A percentile compares a stretch with the other conserved stretches of the same genome.
phyloP scores from a whole-genome alignment of 2,888 invertebrate genomes.

The Scelioninae gen. 1 region DNA sequence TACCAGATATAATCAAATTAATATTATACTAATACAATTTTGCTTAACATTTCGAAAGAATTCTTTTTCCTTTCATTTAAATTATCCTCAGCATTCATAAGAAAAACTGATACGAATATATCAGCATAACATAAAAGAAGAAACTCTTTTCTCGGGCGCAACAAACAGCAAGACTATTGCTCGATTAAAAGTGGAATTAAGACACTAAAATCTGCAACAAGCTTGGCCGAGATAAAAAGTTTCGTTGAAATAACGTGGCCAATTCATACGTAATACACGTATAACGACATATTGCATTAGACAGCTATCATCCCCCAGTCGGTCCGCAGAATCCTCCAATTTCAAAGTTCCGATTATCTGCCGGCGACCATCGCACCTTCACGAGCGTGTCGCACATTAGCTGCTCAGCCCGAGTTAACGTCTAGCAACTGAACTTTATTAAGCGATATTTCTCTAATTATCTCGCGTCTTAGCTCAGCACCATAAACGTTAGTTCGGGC shows the following conservation, averaged over 20 bases:
- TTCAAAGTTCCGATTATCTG: conserved; percentile 80
- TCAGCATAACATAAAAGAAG: not conserved
- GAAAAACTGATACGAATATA: not conserved
- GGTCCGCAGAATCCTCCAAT: conserved; percentile 71
- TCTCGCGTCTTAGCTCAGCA: conserved; percentile 75
- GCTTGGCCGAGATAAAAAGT: conserved; percentile 53
- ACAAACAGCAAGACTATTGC: conserved; percentile 7
- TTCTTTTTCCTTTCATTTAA: no score
- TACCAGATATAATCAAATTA: no score
- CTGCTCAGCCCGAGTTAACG: conserved; percentile 63
- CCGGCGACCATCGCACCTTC: conserved; percentile 52
- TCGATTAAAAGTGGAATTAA: conserved; percentile 31
- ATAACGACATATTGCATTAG: conserved; percentile 60
- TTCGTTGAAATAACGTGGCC: conserved; percentile 25
- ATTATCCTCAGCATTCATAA: not conserved
- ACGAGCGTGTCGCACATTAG: conserved; percentile 54
- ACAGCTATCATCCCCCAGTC: conserved; percentile 43
- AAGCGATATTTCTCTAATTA: conserved; percentile 84
- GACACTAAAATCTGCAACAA: conserved; percentile 19
- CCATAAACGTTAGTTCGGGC: conserved; percentile 77
- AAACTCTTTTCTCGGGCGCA: conserved; percentile 1
- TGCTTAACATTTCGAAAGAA: no score
- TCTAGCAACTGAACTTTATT: conserved; percentile 80
- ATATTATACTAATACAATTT: no score
- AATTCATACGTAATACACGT: conserved; percentile 62